These are phyloP conservation scores for Catharus ustulatus DNA, from an alignment of 2,797 vertebrate species.

Conservation along the genomic window DNA sequence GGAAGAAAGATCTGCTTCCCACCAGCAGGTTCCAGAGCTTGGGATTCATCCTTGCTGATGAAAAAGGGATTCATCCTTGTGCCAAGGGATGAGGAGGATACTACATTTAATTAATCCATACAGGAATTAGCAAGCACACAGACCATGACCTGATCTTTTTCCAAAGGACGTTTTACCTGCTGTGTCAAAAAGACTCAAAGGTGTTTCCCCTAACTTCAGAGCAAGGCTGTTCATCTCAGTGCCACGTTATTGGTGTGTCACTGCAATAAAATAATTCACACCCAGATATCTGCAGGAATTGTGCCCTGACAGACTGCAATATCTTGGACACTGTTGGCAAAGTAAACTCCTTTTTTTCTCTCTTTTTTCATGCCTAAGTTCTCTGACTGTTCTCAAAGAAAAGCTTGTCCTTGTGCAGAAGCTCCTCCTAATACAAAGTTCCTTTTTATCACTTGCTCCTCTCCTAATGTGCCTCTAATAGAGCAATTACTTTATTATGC, in stretches of 20 bases:
- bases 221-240: not conserved
- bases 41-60: no score
- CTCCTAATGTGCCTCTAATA: conserved; percentile 72
- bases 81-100: not conserved
- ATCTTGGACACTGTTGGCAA: conserved; percentile 1
- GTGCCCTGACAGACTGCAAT: not conserved
- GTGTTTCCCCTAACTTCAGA: not conserved
- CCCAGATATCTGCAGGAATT: not conserved
- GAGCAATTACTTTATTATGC: conserved; percentile 66
- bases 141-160: not conserved
- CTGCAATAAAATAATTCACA: not conserved
- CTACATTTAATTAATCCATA: not conserved
- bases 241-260: not conserved
- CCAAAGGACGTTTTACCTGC: not conserved
- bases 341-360: not conserved
- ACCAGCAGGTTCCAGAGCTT: not conserved
- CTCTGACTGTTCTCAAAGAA: conserved; percentile 32
- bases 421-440: conserved; percentile 40
- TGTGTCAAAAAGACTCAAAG: not conserved
- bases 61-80: not conserved
- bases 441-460: conserved; percentile 57
- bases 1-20: not conserved
- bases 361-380: not conserved
- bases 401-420: conserved; percentile 54
- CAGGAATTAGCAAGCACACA: not conserved